phyloP scores from a whole-genome alignment of 2,888 invertebrate genomes.

The Alloscopus bannaensis region DNA sequence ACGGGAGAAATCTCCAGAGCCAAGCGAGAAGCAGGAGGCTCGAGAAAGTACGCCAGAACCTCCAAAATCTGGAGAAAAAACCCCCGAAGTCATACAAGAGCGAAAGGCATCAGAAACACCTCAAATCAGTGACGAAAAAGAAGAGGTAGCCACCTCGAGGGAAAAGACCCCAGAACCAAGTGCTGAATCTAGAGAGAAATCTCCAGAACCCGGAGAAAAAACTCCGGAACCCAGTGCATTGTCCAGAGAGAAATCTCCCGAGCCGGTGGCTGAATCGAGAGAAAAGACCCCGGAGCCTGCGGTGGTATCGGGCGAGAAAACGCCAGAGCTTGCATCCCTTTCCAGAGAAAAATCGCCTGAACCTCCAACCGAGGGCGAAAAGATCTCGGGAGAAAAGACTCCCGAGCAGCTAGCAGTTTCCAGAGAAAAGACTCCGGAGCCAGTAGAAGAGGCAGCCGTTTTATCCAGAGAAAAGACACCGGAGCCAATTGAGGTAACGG shows the following conservation, averaged over 20 bases:
- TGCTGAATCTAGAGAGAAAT: conserved; percentile 12
- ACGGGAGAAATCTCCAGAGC: conserved; percentile 22
- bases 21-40: neutral
- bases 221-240: conserved; percentile 39
- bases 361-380: no score
- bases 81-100: conserved; percentile 18
- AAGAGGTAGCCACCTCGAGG: conserved; percentile 6
- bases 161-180: neutral
- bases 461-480: conserved; percentile 27
- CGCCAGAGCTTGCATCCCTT: neutral
- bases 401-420: conserved; percentile 18
- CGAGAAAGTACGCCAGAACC: conserved; percentile 33
- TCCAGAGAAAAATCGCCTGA: conserved; percentile 9
- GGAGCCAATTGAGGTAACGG: no score
- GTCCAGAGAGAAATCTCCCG: conserved; percentile 26
- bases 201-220: conserved; percentile 43
- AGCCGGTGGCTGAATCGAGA: conserved; percentile 10
- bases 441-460: neutral
- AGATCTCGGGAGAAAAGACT: conserved; percentile 22
- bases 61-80: conserved; percentile 29
- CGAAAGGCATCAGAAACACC: neutral
- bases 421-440: conserved; percentile 21
- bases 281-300: conserved; percentile 18
- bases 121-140: conserved; percentile 11
- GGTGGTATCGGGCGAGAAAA: neutral